Conservation (phyloP, 2,113 vertebrate genomes). For the Plecturocebus donacophilus region DNA sequence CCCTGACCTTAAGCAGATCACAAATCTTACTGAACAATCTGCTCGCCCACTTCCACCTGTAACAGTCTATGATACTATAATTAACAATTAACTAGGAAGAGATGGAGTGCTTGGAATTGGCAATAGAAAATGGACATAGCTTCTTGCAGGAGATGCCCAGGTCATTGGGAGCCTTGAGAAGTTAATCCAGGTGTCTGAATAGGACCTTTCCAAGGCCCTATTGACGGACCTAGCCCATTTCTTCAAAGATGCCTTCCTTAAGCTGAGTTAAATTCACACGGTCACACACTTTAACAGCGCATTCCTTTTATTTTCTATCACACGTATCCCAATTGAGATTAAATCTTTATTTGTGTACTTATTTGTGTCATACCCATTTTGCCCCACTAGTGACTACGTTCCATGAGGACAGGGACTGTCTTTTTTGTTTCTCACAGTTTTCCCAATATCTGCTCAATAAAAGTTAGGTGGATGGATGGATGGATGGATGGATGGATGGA, state of each 20-base stretch:
- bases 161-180: background rate
- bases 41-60: background rate
- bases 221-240: background rate
- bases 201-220: background rate
- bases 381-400: background rate
- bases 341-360: background rate
- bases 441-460: background rate
- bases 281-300: rapidly evolving
- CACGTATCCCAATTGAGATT: background rate
- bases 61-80: background rate
- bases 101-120: background rate
- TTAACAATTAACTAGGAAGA: background rate
- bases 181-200: background rate
- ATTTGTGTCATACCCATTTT: background rate
- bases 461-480: background rate
- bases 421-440: background rate
- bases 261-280: background rate
- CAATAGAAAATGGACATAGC: background rate
- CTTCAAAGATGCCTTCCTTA: background rate
- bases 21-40: background rate
- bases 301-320: background rate
- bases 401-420: background rate
- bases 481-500: background rate
- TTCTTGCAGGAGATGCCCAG: background rate
- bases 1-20: background rate